Base-by-base conservation (phyloP, 2,113 vertebrate species). In the Strix aluco region DNA sequence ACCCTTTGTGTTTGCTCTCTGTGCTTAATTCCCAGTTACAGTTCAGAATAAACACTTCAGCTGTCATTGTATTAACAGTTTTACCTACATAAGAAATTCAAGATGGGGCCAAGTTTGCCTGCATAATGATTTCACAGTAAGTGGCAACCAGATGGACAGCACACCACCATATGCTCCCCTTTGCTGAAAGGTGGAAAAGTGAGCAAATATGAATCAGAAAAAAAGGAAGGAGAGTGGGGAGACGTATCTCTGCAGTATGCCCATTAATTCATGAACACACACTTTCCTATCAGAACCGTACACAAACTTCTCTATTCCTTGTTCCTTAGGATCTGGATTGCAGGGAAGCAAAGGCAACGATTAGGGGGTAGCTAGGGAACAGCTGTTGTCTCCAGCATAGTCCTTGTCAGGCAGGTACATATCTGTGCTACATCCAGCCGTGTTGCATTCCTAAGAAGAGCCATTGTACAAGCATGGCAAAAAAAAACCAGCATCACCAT, bases 141-240 rank as follows among this genome's bases (percentile, higher is more conserved):
- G 94, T 36, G 34, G 91, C 62, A 89, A 91, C 88, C 96, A 97
- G 94, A 88, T 94, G 94, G 95, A 94, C 73, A 95, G 86, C 78
- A 81, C 66, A 15, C 6, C 58, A 65, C 95, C 91, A 94, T 96
- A 94, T 94, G 96, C 81, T 94, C 81, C 66, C 83, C 88, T 89
- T 12, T 84, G 83, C 92, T 85, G 54, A 87, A 90, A 85, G 95
- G 92, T 75, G 54, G 77, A 74, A 82, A 82, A 91, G 86, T 17
- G 46, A 95, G 25, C 65, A 97, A 96, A 94, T 8, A 27, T 2
- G 36, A 92, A 77, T 23, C 27, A 51, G 26, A 36, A 73, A 49
- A 83, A 75, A 89, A 32, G 12, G 27, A 36, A 40, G 29, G 29
- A 40, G 32, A 88, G 63, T 1, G 12, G 15, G 7, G 70, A 95